Evolutionary conservation across 2,888 invertebrate genomes (phyloP).

Genomic region (Acanthosepion pharaonis): DNA sequence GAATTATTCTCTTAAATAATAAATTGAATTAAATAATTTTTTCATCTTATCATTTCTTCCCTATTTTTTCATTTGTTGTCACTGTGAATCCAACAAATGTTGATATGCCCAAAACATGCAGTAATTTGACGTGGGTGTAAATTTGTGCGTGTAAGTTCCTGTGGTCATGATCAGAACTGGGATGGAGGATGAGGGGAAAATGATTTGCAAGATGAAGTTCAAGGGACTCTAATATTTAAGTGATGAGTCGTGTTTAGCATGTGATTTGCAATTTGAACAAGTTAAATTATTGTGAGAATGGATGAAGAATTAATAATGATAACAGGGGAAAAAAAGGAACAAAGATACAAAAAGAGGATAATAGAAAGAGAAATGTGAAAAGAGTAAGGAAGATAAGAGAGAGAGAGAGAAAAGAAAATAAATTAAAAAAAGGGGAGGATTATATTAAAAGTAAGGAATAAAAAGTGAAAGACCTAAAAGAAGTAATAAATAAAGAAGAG

Average conservation of each 20-base stretch:
- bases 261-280: slow-evolving; percentile 33
- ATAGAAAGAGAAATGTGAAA: neutral
- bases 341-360: too few relatives aligned
- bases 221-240: neutral
- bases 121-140: neutral
- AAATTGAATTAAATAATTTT: neutral
- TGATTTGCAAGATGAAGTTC: slow-evolving; percentile 15
- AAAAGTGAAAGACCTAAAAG: too few relatives aligned
- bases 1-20: neutral
- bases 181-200: neutral
- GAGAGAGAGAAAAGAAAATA: neutral
- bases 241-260: neutral
- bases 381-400: neutral
- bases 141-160: neutral
- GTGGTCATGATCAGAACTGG: neutral
- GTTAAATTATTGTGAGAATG: neutral
- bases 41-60: neutral
- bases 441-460: too few relatives aligned
- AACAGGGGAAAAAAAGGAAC: neutral
- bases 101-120: neutral
- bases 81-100: neutral
- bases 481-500: too few relatives aligned
- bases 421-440: too few relatives aligned
- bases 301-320: slow-evolving; percentile 15
- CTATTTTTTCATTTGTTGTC: neutral